These are phyloP conservation scores for Gymnopithys bicolor DNA, from an alignment of 2,797 vertebrate genomes.

Conservation along the genomic window DNA sequence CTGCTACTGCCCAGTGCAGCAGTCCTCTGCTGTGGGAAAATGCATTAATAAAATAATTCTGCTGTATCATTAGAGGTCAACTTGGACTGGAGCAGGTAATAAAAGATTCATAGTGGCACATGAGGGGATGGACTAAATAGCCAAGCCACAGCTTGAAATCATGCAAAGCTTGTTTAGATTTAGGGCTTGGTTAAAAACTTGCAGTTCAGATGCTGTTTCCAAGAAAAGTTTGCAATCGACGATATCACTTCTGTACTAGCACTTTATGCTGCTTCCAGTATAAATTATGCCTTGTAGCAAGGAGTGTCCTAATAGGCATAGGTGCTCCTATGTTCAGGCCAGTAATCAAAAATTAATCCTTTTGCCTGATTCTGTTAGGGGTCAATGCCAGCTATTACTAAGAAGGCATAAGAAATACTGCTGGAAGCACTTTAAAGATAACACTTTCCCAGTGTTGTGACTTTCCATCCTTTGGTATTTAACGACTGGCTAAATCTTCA, in stretches of 20 bases:
- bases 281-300: conserved; percentile 28
- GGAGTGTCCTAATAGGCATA: background rate
- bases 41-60: conserved; percentile 9
- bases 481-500: background rate
- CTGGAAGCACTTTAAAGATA: conserved; percentile 12
- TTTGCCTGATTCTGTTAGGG: background rate
- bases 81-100: background rate
- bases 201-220: background rate
- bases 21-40: background rate
- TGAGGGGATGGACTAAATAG: conserved; percentile 22
- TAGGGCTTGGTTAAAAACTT: conserved; percentile 5
- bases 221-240: background rate
- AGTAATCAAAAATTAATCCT: conserved; percentile 37
- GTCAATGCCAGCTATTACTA: background rate
- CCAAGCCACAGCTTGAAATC: conserved; percentile 2
- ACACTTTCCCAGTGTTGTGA: background rate
- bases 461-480: background rate
- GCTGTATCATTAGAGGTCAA: conserved; percentile 59
- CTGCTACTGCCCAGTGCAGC: background rate
- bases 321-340: background rate
- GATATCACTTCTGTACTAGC: background rate
- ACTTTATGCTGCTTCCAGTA: background rate
- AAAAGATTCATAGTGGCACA: conserved; percentile 55
- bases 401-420: conserved; percentile 2
- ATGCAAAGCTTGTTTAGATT: background rate